Base-by-base conservation (phyloP, 2,888 invertebrate species). In the Zelleria hepariella region DNA sequence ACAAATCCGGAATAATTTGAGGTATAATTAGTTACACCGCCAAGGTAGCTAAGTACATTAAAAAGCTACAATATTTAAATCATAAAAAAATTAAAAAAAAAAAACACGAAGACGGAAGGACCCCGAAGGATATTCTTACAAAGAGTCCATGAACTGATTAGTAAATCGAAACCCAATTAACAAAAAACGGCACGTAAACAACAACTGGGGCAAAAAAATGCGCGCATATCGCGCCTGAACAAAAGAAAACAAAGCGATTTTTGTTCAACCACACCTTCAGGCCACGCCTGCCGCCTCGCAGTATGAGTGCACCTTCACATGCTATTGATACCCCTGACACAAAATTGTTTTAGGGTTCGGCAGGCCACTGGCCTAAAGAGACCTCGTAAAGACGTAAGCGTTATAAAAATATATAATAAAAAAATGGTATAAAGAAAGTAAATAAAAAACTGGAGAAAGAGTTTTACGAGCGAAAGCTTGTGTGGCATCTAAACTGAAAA, bases 261-360 rank as follows among this genome's bases (percentile, higher is more conserved):
- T n/a, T 10, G 18, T 20, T 20, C 27, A 27, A 21, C 27, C 55
- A 55, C 55, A 18, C 55, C 54, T 27, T 32, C 52, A 55, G 23
- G 26, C 63, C 65, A 63, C 65, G 62, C 64, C 64, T 60, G 58
- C 59, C 58, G 27, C 24, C 26, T 32, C 10, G 57, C 21, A 20
- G 23, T 42, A 23, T 26, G 26, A 58, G 60, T 62, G 21, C 23
- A 51, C 26, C 54, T 54, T 54, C 54, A 26, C 26, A 18, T 54
- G 26, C 26, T 32, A 32, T 18, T 55, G 55, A 18, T 32, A 63
- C 59, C 59, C 65, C 63, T 66, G 63, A 66, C 63, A 64, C 60
- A 61, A 55, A 60, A 66, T 55, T 20, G 57, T 49, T 47, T 60
- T 47, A 62, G 62, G 49, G 61, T 59, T 64, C 60, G 21, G 27